Base-by-base conservation (phyloP, 2,888 invertebrate species). In the Prosapia bicincta region DNA sequence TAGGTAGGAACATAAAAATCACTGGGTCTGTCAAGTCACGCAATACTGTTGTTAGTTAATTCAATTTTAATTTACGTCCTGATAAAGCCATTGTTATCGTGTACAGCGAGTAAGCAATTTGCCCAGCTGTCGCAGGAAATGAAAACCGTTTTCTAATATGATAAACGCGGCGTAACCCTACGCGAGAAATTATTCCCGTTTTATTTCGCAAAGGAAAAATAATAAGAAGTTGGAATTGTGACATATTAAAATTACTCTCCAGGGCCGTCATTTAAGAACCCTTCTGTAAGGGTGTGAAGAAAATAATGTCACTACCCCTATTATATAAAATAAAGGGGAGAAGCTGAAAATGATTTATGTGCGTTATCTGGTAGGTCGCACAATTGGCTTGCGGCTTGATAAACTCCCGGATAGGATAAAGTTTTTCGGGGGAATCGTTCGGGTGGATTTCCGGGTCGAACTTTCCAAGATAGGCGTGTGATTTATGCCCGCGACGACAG, bases 171-270 rank as follows among this genome's bases (percentile, higher is more conserved):
- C 30, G 30, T 30, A 30, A 65, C 74, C 74, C 74, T 15, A 43
- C 66, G 26, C 67, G 20, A 24, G 20, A 13, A 20, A 54, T 54
- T 72, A 68, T 69, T 72, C 69, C 74, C 74, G 67, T 70, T 65
- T 74, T 77, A 74, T 69, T 32, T 54, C 72, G 10, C 43, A 69
- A 66, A 65, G 71, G 68, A 71, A 77, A 72, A 73, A 73, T 73
- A 74, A 75, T 66, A 69, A 75, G 71, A 26, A 65, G 7, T 38
- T 38, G 71, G 38, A 70, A 38, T 75, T 76, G 79, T 79, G 79
- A 79, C 79, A 78, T 79, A 79, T 79, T 78, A 79, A 78, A 79
- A 78, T 79, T 76, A 77, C 74, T 78, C 78, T 75, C 78, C 26
- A 68, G 79, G 72, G 79, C 67, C 43, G 77, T 74, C 74, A 75